Conservation (phyloP, 2,888 invertebrate genomes). For the Machimus rusticus region DNA sequence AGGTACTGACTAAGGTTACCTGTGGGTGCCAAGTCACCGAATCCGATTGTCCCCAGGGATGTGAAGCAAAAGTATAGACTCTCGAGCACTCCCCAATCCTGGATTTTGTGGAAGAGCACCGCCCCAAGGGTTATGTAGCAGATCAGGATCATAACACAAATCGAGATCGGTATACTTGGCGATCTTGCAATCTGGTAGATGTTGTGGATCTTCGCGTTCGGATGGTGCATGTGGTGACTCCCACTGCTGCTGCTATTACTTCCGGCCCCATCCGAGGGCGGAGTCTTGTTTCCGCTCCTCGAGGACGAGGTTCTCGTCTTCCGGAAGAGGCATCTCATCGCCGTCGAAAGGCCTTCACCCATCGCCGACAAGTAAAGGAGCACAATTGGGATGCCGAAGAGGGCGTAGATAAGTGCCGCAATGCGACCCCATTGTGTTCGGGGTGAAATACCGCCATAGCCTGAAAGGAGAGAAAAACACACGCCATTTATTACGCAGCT, state of each 20-base stretch:
- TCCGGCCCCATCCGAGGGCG: constrained; percentile 47
- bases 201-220: constrained; percentile 27
- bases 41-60: constrained; percentile 82
- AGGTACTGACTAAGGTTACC: constrained; percentile 77
- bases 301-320: constrained; percentile 61
- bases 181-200: constrained; percentile 49
- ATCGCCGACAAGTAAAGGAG: constrained; percentile 87
- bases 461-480: constrained; percentile 64
- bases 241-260: constrained; percentile 56
- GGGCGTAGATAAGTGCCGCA: constrained; percentile 84
- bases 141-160: constrained; percentile 85
- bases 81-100: constrained; percentile 90
- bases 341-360: constrained; percentile 83
- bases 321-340: constrained; percentile 76
- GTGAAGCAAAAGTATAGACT: constrained; percentile 85
- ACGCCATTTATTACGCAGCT: constrained; percentile 16
- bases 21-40: constrained; percentile 78
- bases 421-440: constrained; percentile 78
- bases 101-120: constrained; percentile 86
- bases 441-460: constrained; percentile 85
- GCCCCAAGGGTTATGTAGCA: constrained; percentile 90
- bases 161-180: constrained; percentile 81
- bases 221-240: constrained; percentile 41
- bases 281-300: constrained; percentile 43
- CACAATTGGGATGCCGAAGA: constrained; percentile 87